Percentiles rank a stretch among this genome's conserved stretches.
Evolutionary conservation across 2,888 invertebrate species (phyloP).

Genomic region (Synergus gifuensis): DNA sequence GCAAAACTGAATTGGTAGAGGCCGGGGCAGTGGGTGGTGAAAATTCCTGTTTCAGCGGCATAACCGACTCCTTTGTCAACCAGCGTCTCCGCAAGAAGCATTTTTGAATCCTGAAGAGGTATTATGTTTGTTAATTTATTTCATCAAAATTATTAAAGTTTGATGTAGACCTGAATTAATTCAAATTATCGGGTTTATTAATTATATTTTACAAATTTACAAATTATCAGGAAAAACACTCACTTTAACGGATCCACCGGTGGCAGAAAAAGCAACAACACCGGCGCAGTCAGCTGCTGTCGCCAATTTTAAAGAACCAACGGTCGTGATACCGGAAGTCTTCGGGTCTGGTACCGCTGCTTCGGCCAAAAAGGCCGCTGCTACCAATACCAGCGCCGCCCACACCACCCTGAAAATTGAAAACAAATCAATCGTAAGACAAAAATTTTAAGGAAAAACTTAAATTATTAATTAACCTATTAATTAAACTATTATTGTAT

Average conservation of each 20-base stretch:
- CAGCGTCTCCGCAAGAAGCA: conserved; percentile 68
- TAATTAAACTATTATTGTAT: no score
- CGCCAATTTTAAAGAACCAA: conserved; percentile 76
- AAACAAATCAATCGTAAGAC: conserved; percentile 1
- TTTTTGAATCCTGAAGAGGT: conserved; percentile 60
- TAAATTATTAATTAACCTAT: no score
- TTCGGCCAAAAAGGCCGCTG: conserved; percentile 62
- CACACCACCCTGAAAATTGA: conserved; percentile 70
- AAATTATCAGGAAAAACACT: conserved; percentile 46
- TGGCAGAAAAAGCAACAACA: conserved; percentile 76
- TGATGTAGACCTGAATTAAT: background rate
- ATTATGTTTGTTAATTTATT: background rate
- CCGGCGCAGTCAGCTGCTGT: conserved; percentile 77
- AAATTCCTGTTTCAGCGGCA: conserved; percentile 76
- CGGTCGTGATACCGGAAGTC: conserved; percentile 70
- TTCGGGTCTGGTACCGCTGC: conserved; percentile 70
- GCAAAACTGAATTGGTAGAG: conserved; percentile 78
- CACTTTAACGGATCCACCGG: conserved; percentile 64
- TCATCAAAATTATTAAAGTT: background rate
- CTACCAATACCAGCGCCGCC: conserved; percentile 68
- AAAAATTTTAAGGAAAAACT: background rate
- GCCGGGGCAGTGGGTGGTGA: conserved; percentile 78
- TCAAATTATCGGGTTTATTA: no score
- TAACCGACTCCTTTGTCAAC: conserved; percentile 78
- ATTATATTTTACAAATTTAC: background rate